phyloP scores from a whole-genome alignment of 2,797 vertebrate genomes.

The Setipinna tenuifilis region DNA sequence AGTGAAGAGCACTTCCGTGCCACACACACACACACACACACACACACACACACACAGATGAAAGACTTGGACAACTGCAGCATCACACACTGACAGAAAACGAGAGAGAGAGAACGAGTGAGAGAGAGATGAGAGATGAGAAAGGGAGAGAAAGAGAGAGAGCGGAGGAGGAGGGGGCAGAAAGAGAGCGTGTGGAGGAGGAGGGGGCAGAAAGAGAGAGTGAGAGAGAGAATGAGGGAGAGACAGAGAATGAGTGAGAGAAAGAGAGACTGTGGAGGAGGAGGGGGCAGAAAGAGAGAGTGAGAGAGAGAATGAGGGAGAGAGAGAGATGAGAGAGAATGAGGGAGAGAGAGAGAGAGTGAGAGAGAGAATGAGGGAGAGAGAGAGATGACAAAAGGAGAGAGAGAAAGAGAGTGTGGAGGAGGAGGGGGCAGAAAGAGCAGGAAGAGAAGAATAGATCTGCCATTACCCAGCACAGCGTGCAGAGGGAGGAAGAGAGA shows the following conservation, averaged over 20 bases:
- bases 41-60: neutral
- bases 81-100: too few relatives aligned
- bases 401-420: neutral
- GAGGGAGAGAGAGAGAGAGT: neutral
- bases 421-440: neutral
- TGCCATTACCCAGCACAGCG: slow-evolving; percentile 24
- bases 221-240: neutral
- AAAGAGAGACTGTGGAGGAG: neutral
- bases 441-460: neutral
- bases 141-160: slow-evolving; percentile 14
- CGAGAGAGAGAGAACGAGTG: neutral
- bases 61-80: too few relatives aligned
- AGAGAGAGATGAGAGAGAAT: neutral
- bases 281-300: too few relatives aligned
- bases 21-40: neutral
- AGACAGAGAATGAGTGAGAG: slow-evolving; percentile 23
- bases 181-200: neutral
- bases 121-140: neutral
- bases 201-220: neutral
- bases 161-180: neutral
- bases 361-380: slow-evolving; percentile 17
- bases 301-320: neutral
- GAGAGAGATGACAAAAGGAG: neutral
- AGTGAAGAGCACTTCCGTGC: too few relatives aligned
- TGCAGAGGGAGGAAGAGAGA: slow-evolving; percentile 23